These are phyloP conservation scores for Wasmannia auropunctata DNA, from an alignment of 1,140 invertebrate genomes.

Conservation along the genomic window DNA sequence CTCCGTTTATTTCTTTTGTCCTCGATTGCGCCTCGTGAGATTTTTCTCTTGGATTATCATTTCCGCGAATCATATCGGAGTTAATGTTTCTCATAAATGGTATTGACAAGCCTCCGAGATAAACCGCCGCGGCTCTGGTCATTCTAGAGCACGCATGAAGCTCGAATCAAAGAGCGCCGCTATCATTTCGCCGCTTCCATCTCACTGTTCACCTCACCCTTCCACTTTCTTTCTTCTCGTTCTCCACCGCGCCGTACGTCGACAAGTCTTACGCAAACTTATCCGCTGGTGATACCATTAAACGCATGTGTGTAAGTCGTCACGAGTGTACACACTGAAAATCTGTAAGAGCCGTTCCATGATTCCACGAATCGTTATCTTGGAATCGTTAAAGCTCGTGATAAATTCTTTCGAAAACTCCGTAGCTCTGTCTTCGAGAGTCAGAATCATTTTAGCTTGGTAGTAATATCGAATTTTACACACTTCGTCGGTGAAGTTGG, in stretches of 20 bases:
- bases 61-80: neutral
- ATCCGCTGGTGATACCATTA: neutral
- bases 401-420: neutral
- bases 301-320: constrained; percentile 3
- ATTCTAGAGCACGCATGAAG: neutral
- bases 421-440: neutral
- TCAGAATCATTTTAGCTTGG: neutral
- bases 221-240: neutral
- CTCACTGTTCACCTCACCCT: neutral
- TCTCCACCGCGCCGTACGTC: neutral
- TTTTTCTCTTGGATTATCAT: constrained; percentile 3
- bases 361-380: constrained; percentile 3
- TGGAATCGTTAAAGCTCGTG: neutral
- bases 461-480: neutral
- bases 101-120: constrained; percentile 19
- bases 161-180: constrained; percentile 31
- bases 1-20: neutral
- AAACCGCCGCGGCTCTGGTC: neutral
- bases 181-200: neutral
- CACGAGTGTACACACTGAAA: neutral
- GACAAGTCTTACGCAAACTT: constrained; percentile 13
- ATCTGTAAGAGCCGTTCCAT: neutral
- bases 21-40: neutral
- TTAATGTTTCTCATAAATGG: constrained; percentile 22
- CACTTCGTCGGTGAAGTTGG: neutral